Evolutionary conservation across 2,888 invertebrate genomes (phyloP).

Genomic region (Drosophila histrio): DNA sequence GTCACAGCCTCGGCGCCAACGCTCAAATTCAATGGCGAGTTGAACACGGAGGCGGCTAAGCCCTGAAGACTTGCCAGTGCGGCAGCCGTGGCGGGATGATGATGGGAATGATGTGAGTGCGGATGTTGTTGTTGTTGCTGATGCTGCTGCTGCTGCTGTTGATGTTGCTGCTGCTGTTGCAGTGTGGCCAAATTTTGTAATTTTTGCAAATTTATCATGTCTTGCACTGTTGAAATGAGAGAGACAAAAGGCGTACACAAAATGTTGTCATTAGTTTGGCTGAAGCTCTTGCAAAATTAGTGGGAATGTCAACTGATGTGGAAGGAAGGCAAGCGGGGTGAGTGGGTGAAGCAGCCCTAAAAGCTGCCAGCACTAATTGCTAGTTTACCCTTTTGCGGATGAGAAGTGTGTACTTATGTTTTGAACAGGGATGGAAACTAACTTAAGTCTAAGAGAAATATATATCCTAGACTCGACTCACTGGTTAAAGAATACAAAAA

Average conservation of each 20-base stretch:
- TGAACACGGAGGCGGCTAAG: conserved; percentile 87
- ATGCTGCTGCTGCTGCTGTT: conserved; percentile 69
- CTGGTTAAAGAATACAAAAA: background rate
- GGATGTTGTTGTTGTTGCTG: conserved; percentile 85
- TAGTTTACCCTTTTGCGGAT: conserved; percentile 23
- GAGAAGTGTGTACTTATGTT: conserved; percentile 21
- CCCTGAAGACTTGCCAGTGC: conserved; percentile 88
- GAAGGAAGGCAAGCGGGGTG: background rate
- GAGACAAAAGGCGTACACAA: conserved; percentile 50
- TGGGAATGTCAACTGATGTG: conserved; percentile 28
- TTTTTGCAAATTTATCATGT: conserved; percentile 86
- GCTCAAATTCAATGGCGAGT: conserved; percentile 93
- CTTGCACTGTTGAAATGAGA: conserved; percentile 82
- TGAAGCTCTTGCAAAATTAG: conserved; percentile 53
- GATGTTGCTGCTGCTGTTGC: conserved; percentile 86
- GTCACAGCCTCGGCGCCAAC: conserved; percentile 85
- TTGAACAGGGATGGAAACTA: conserved; percentile 53
- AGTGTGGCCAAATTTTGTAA: conserved; percentile 92
- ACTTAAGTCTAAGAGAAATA: background rate
- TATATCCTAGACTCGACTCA: background rate
- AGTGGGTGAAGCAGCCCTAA: conserved; percentile 26
- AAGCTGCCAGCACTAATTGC: conserved; percentile 64
- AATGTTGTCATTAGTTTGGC: conserved; percentile 74
- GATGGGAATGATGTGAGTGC: conserved; percentile 85
- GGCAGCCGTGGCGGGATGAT: conserved; percentile 83